phyloP scores from a whole-genome alignment of 1,140 invertebrate species.

The Drosophila pandora region DNA sequence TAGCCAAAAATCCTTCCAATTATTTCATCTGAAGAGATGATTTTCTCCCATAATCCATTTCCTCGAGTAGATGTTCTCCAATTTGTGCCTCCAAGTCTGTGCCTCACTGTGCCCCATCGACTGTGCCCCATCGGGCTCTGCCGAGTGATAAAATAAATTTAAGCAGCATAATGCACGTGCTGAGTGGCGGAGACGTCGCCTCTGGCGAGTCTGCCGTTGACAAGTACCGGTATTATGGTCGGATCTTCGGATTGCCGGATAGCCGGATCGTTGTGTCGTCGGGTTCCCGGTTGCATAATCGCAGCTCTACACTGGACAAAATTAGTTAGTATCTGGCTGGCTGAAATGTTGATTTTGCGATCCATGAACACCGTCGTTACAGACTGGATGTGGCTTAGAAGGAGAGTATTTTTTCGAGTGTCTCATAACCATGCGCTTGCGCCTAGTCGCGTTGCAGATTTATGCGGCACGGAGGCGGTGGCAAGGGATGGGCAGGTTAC shows the following conservation, averaged over 20 bases:
- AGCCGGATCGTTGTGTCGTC: constrained; percentile 29
- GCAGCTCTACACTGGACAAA: neutral
- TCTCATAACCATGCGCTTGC: constrained; percentile 24
- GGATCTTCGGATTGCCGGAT: constrained; percentile 22
- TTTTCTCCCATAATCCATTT: too few relatives aligned
- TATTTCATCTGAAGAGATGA: too few relatives aligned
- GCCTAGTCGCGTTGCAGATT: constrained; percentile 23
- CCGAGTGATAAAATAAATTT: constrained; percentile 65
- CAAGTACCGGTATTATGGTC: constrained; percentile 68
- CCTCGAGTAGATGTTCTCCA: neutral
- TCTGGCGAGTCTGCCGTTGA: constrained; percentile 51
- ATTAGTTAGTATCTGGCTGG: neutral
- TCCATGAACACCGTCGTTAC: neutral
- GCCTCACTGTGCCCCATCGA: constrained; percentile 43
- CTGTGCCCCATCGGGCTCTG: neutral
- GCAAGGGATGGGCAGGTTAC: neutral
- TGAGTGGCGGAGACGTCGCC: constrained; percentile 18
- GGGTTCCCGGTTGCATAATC: constrained; percentile 47
- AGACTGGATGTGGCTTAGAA: neutral
- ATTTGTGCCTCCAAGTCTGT: neutral
- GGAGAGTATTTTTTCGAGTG: neutral
- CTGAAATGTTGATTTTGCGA: neutral
- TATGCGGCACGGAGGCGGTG: constrained; percentile 14
- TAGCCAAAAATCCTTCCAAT: too few relatives aligned
- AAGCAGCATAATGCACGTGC: constrained; percentile 71